Evolutionary conservation across 2,888 invertebrate species (phyloP), one percentile per base, ranked within the genome.

Genomic region (Lissocephala sabroskyi): DNA sequence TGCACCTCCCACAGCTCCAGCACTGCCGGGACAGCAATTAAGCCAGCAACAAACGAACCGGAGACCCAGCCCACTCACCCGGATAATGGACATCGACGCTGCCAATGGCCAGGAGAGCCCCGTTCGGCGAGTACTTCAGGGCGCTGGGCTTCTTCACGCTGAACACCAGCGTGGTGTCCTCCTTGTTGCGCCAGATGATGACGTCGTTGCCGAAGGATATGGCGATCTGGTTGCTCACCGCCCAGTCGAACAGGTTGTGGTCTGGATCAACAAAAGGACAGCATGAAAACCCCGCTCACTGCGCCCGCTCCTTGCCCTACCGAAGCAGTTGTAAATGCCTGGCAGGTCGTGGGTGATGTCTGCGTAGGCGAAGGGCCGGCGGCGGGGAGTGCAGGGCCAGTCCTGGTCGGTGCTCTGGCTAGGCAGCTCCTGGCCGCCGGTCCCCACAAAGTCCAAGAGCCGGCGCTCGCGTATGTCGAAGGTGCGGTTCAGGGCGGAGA

Each of bases 301-400:
- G n/a, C n/a, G n/a, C n/a, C n/a, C n/a, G n/a, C n/a, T n/a, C n/a
- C n/a, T n/a, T n/a, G n/a, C n/a, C n/a, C n/a, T 23, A 23, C 7
- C 32, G 57, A 49, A 0, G 44, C 19, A 1, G 4, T 19, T 19
- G 11, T 37, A 56, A 30, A 77, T 79, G 2, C 67, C 76, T 1
- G 82, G 79, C 45, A 84, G 57, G 56, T 84, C 83, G 46, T 84
- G 84, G 3, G 81, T 82, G 33, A 82, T 77, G 41, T 78, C 79
- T 3, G 75, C 50, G 52, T 64, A 74, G 0, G 79, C 81, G 5
- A 64, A 47, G 0, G 84, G 84, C 13, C 68, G 75, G 0, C 42
- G 10, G 1, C 84, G 74, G 0, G 84, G 83, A 9, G 43, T 55
- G 35, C 84, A 84, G 4, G 74, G 71, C 84, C 84, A 84, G 58